These are phyloP conservation scores for Florisuga fusca DNA, from an alignment of 2,797 vertebrate genomes.

Conservation along the genomic window DNA sequence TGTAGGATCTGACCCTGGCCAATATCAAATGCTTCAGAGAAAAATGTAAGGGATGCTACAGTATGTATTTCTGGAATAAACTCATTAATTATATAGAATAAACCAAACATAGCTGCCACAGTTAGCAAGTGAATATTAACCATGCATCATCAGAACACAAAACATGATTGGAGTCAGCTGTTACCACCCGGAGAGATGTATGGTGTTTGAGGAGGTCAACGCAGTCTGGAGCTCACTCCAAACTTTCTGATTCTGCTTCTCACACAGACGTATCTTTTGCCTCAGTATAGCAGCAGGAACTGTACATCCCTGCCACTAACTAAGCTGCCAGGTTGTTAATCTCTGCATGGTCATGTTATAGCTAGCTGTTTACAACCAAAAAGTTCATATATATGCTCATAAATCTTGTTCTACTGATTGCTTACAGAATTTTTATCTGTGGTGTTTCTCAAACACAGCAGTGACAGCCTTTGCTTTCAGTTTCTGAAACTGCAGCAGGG, in stretches of 20 bases:
- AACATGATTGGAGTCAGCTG: slow-evolving; percentile 34
- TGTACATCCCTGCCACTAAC: background rate
- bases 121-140: slow-evolving; percentile 12
- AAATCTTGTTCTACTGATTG: background rate
- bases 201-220: background rate
- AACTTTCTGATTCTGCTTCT: slow-evolving; percentile 1
- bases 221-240: background rate
- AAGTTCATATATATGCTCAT: background rate
- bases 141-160: background rate
- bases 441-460: background rate
- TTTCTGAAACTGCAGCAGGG: background rate
- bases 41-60: slow-evolving; percentile 42
- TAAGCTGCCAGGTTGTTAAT: background rate
- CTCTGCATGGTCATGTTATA: background rate
- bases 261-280: background rate
- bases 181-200: background rate
- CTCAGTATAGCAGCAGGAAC: background rate
- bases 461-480: background rate
- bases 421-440: background rate
- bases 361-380: background rate
- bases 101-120: slow-evolving; percentile 9
- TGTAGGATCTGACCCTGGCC: slow-evolving; percentile 8
- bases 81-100: slow-evolving; percentile 8
- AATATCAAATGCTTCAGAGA: slow-evolving; percentile 58
- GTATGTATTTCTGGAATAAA: slow-evolving; percentile 28